Base-by-base conservation (phyloP, 2,888 invertebrate species). In the Chrysolina haemoptera region DNA sequence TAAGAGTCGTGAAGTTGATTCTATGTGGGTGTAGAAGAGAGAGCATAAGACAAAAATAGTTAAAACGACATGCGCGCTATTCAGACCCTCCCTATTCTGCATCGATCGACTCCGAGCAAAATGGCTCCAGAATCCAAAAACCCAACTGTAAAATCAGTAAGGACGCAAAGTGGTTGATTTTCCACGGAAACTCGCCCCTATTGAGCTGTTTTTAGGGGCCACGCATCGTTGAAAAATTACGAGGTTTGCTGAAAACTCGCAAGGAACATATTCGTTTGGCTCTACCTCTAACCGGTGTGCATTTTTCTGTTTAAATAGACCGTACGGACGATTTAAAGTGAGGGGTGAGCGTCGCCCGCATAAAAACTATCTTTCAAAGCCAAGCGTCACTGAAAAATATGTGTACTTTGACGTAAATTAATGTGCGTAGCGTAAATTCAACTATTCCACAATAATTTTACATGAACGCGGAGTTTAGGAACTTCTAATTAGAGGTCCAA, bases 381-480 rank as follows among this genome's bases (percentile, higher is more conserved):
- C 84, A 79, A 80, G 84, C 86, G 86, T 86, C 86, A 86, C 85
- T 86, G 87, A 87, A 87, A 88, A 88, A 88, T 88, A 87, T 88
- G 87, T 87, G 87, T 87, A 85, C 87, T 87, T 88, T 88, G 88
- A 88, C 87, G 87, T 87, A 86, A 87, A 88, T 88, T 88, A 87
- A 88, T 88, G 88, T 87, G 87, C 88, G 87, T 87, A 84, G 83
- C 86, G 87, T 86, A 87, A 87, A 88, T 88, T 88, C 87, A 87
- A 88, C 87, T 88, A 87, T 88, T 87, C 86, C 81, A 84, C 87
- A 85, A 87, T 87, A 86, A 87, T 87, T 87, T 87, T 76, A 73
- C 74, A 76, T 73, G 73, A 73, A 73, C 74, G 76, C 64, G 53
- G 72, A 76, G 76, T 75, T 78, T 77, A 76, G 80, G 70, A 74